Evolutionary conservation across 1,140 invertebrate species (phyloP).

Genomic region (Diabrotica undecimpunctata): DNA sequence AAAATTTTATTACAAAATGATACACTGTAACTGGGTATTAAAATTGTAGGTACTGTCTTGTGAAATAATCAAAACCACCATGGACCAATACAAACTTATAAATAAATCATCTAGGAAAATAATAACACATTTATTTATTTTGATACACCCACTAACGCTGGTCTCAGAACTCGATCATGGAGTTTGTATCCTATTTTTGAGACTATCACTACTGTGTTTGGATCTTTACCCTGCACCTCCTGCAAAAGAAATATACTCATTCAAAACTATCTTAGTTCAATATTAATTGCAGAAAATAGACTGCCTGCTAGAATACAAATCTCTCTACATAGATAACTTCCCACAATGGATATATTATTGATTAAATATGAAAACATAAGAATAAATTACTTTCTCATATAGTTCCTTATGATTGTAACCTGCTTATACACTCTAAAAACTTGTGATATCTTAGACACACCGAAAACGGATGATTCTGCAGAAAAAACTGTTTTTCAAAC

Average conservation of each 20-base stretch:
- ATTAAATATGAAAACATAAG: too few relatives aligned
- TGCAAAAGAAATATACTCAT: conserved; percentile 50
- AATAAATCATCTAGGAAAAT: neutral
- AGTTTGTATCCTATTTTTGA: conserved; percentile 95
- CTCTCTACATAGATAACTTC: too few relatives aligned
- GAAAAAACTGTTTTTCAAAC: too few relatives aligned
- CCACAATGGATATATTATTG: too few relatives aligned
- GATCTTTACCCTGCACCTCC: conserved; percentile 73
- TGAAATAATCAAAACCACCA: conserved; percentile 20
- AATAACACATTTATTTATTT: conserved; percentile 50
- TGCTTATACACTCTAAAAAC: too few relatives aligned
- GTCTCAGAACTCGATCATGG: conserved; percentile 87
- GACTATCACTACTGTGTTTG: conserved; percentile 86
- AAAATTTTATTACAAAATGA: conserved; percentile 10
- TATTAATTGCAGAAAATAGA: too few relatives aligned
- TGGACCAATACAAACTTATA: conserved; percentile 12
- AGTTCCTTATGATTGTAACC: too few relatives aligned
- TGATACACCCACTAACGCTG: conserved; percentile 94
- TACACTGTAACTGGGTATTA: neutral
- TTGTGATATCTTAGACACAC: too few relatives aligned
- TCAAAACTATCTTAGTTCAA: neutral
- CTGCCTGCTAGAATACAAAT: too few relatives aligned
- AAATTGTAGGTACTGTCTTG: conserved; percentile 8
- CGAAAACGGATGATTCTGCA: too few relatives aligned
- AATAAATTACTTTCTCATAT: too few relatives aligned